Evolutionary conservation across 2,113 vertebrate species (phyloP).

Genomic region (Pleuronectes platessa): DNA sequence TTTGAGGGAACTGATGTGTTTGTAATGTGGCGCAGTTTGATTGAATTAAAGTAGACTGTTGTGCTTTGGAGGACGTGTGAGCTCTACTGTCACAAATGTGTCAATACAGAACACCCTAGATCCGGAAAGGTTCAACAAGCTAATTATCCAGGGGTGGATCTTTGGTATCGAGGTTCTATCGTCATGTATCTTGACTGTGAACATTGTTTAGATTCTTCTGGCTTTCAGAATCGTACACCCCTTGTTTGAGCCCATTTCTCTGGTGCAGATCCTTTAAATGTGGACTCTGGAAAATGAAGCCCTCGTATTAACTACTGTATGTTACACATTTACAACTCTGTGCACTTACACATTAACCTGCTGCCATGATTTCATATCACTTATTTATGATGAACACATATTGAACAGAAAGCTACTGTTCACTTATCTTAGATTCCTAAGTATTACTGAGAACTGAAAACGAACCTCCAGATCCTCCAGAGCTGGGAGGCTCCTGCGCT

Average conservation of each 20-base stretch:
- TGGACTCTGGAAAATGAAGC: not conserved
- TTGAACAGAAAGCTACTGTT: not conserved
- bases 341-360: conserved; percentile 16
- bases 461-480: conserved; percentile 94
- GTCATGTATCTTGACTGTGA: no score
- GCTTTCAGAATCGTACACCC: not conserved
- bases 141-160: no score
- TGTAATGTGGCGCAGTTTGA: no score
- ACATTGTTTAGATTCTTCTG: no score
- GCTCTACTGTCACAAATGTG: no score
- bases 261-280: not conserved
- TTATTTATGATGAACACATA: not conserved
- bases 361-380: conserved; percentile 5
- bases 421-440: not conserved
- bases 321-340: conserved; percentile 28
- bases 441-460: conserved; percentile 1
- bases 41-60: no score
- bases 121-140: no score
- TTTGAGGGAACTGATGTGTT: no score
- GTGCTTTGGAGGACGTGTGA: no score
- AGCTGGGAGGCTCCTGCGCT: conserved; percentile 91
- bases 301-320: not conserved
- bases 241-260: not conserved
- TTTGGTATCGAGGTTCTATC: no score
- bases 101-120: no score